These are phyloP conservation scores for Magallana gigas DNA, from an alignment of 1,140 invertebrate genomes.

Conservation along the genomic window DNA sequence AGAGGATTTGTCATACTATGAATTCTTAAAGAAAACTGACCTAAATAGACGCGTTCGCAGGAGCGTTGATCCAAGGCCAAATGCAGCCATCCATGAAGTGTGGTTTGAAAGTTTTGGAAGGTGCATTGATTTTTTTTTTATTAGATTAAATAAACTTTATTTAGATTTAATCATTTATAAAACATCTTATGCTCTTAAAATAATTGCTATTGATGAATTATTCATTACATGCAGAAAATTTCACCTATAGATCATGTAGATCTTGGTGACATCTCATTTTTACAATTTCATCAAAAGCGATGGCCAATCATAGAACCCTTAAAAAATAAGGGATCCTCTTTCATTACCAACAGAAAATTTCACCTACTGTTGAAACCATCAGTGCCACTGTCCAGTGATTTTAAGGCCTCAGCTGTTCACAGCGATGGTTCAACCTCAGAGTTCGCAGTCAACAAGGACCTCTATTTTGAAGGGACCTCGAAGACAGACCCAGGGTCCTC, in stretches of 20 bases:
- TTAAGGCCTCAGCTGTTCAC: constrained; percentile 42
- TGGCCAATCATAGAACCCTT: no score
- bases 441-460: constrained; percentile 40
- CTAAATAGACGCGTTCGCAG: constrained; percentile 48
- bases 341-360: constrained; percentile 40
- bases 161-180: no score
- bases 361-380: constrained; percentile 51
- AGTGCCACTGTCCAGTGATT: constrained; percentile 39
- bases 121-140: constrained; percentile 8
- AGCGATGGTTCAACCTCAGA: constrained; percentile 19
- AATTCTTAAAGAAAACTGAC: constrained; percentile 46
- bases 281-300: no score
- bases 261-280: no score
- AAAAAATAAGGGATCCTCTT: no score
- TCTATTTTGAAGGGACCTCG: constrained; percentile 46
- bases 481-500: constrained; percentile 47
- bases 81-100: constrained; percentile 52
- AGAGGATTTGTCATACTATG: constrained; percentile 53
- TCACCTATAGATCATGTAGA: no score
- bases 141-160: no score
- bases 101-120: constrained; percentile 51
- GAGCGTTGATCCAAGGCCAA: constrained; percentile 47
- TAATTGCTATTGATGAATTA: no score
- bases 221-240: no score
- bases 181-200: no score